Evolutionary conservation across 1,140 invertebrate species (phyloP).

Genomic region (Pemphigus obesinymphae): DNA sequence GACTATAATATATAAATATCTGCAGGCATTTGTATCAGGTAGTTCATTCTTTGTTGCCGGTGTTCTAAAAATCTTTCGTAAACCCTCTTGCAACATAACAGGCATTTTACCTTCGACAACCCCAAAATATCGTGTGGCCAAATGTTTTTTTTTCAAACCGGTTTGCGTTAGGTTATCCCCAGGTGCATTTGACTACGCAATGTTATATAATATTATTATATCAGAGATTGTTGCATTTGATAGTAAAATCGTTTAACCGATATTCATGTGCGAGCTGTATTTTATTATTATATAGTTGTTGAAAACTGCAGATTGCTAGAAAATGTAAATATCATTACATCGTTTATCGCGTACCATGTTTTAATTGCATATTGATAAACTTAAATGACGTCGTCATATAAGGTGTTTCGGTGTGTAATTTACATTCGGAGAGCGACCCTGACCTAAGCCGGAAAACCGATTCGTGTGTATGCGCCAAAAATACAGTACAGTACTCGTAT

Average conservation of each 20-base stretch:
- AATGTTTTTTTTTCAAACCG: background rate
- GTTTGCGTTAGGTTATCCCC: background rate
- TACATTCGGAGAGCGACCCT: background rate
- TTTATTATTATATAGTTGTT: too few relatives aligned
- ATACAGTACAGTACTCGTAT: background rate
- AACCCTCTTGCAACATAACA: too few relatives aligned
- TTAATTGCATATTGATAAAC: background rate
- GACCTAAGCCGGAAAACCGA: conserved; percentile 12
- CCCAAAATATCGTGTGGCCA: background rate
- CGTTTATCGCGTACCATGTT: too few relatives aligned
- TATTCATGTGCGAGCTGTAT: background rate
- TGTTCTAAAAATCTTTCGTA: background rate
- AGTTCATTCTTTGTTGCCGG: background rate
- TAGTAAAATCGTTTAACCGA: background rate
- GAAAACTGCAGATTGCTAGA: too few relatives aligned
- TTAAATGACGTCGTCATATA: background rate
- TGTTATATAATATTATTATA: background rate
- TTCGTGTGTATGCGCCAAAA: conserved; percentile 7
- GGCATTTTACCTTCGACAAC: too few relatives aligned
- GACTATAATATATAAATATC: too few relatives aligned
- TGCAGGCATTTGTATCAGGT: background rate
- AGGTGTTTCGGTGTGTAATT: background rate
- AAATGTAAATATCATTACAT: too few relatives aligned
- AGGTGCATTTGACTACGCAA: background rate
- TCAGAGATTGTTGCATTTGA: background rate